phyloP scores from a whole-genome alignment of 2,888 invertebrate species.

The Apomyelois bistriatella region DNA sequence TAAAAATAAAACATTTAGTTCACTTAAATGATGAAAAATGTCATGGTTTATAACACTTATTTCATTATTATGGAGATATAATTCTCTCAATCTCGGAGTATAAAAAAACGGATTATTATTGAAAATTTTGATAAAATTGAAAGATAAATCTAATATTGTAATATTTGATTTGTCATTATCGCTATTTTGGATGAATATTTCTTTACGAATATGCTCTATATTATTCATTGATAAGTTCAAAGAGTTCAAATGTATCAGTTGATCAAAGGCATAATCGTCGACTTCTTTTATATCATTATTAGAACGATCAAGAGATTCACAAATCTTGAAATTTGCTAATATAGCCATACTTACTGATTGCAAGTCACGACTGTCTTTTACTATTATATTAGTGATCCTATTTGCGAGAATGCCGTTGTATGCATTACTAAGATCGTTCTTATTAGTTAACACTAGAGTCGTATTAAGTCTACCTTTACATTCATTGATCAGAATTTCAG shows the following conservation, averaged over 20 bases:
- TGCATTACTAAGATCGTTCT: no score
- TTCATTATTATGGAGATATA: not conserved
- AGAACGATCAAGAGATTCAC: not conserved
- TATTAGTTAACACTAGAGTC: no score
- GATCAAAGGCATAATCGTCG: not conserved
- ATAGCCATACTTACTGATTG: no score
- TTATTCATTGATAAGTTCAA: not conserved
- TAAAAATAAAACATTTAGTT: not conserved
- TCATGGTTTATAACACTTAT: not conserved
- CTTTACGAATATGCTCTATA: not conserved
- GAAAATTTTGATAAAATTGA: not conserved
- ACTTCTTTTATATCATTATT: not conserved
- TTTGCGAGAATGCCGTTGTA: no score
- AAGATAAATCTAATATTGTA: not conserved
- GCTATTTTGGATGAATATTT: not conserved
- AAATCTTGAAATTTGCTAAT: not conserved
- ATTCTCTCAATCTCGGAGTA: not conserved
- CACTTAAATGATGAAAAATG: not conserved
- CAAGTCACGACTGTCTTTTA: no score
- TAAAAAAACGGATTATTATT: not conserved
- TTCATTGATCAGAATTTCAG: no score
- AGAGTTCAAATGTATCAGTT: not conserved
- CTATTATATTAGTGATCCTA: no score
- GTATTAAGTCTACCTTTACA: no score
- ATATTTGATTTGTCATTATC: not conserved